Conservation (phyloP, 30 jellyfish, hydroid and myxozoan genomes). For the Aurelia coerulea region DNA sequence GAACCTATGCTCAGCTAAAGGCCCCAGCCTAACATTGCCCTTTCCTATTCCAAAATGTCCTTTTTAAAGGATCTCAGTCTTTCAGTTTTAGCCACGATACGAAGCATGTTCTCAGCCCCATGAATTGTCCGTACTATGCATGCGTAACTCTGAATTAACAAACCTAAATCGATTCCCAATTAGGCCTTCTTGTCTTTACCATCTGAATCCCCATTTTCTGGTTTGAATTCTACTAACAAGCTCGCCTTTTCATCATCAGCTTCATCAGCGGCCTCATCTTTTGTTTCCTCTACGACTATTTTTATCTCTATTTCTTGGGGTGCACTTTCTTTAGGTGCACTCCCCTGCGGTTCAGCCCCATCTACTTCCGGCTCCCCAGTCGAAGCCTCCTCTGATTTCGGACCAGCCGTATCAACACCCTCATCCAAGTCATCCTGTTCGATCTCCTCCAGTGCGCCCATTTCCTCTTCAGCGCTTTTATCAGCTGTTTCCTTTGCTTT, state of each 20-base stretch:
- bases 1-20: too few species aligned
- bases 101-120: too few species aligned
- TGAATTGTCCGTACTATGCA: neutral
- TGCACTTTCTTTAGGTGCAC: neutral
- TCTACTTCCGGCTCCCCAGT: too few species aligned
- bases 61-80: too few species aligned
- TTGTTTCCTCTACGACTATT: neutral
- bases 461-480: constrained; percentile 47
- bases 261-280: neutral
- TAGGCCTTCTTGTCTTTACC: constrained; percentile 16
- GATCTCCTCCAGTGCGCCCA: constrained; percentile 73
- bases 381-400: too few species aligned
- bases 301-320: too few species aligned
- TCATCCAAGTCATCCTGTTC: constrained; percentile 60
- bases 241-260: constrained; percentile 38
- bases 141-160: neutral
- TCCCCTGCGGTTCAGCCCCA: too few species aligned
- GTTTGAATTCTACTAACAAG: constrained; percentile 52
- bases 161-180: neutral
- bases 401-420: constrained; percentile 4
- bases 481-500: constrained; percentile 19
- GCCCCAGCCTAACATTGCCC: too few species aligned
- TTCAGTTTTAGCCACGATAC: too few species aligned
- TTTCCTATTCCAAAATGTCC: too few species aligned
- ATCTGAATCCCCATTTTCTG: constrained; percentile 22